Base-by-base conservation (phyloP, 35 echinoderm and acorn worm species). In the Chiridota heheva region DNA sequence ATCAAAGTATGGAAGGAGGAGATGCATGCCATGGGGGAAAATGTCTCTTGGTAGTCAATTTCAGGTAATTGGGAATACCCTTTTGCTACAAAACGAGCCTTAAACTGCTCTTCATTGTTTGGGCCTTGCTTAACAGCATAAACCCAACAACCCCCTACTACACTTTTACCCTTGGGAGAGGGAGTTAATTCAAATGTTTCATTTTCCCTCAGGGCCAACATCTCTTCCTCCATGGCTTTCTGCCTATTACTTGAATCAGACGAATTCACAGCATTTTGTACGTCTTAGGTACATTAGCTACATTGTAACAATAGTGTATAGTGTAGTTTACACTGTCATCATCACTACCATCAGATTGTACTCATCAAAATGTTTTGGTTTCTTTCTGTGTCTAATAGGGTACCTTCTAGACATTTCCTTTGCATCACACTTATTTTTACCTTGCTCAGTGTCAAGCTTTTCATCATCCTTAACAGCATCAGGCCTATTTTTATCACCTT, bases 21-120 rank as follows among this genome's bases (percentile, higher is more conserved):
- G 7, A 86, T 76, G 29, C 56, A 26, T 3, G 82, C 82, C 27
- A 40, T 75, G 2, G 82, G 82, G 36, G 68, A 72, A 57, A 85
- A 85, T 26, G 82, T 85, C 27, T 85, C 82, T 45, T 74, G 33
- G 29, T 85, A 85, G 24, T 85, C 82, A 39, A 85, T 74, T 18
- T 58, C 69, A 15, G 67, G 45, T 28, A 85, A 17, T 63, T 85
- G 82, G 13, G 37, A 72, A 48, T 44, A 75, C n/a, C 82, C 82
- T n/a, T 82, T 53, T 20, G 79, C 79, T 35, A 69, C 61, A 67
- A 48, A 82, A 35, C 60, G 59, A 51, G 79, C 79, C 26, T 82
- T 82, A 20, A 51, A 67, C 30, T 64, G 43, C 63, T 82, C 79
- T 67, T 69, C 61, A 32, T 46, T 29, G 48, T 69, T 69, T 46